A percentile compares a stretch with the other conserved stretches of the same genome.
Evolutionary conservation across 1,140 invertebrate genomes (phyloP).

Genomic region (Papilio machaon): DNA sequence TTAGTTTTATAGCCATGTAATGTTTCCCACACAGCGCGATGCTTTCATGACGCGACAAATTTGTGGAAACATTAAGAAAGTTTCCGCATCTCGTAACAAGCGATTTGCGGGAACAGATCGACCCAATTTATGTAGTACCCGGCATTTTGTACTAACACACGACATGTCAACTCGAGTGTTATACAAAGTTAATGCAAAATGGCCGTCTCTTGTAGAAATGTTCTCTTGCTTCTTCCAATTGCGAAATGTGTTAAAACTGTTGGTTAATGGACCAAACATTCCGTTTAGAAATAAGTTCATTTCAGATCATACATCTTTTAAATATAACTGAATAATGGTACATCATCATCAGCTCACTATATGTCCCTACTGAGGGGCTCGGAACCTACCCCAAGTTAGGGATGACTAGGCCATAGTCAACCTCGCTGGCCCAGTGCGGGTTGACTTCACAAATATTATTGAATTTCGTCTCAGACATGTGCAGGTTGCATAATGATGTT

Average conservation of each 20-base stretch:
- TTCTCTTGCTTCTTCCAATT: not conserved
- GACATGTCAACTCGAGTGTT: not conserved
- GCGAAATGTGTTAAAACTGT: not conserved
- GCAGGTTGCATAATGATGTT: too few species aligned
- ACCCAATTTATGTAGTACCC: not conserved
- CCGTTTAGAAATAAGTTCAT: too few species aligned
- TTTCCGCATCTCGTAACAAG: slow-evolving; percentile 21
- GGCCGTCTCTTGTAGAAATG: not conserved
- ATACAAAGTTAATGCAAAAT: not conserved
- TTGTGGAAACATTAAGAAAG: slow-evolving; percentile 36
- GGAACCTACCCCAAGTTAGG: too few species aligned
- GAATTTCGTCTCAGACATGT: too few species aligned
- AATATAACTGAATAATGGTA: too few species aligned
- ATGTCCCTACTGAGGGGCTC: too few species aligned
- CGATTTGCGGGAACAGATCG: slow-evolving; percentile 20
- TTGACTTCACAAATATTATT: too few species aligned
- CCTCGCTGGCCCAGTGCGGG: too few species aligned
- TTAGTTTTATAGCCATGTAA: slow-evolving; percentile 31
- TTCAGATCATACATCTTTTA: too few species aligned
- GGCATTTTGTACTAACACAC: not conserved
- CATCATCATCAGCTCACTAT: too few species aligned
- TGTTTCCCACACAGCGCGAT: slow-evolving; percentile 24
- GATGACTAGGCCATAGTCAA: too few species aligned
- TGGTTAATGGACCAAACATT: not conserved
- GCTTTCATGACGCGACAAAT: slow-evolving; percentile 38